phyloP scores from a whole-genome alignment of 2,797 vertebrate species.

The Dendrocincla fuliginosa region DNA sequence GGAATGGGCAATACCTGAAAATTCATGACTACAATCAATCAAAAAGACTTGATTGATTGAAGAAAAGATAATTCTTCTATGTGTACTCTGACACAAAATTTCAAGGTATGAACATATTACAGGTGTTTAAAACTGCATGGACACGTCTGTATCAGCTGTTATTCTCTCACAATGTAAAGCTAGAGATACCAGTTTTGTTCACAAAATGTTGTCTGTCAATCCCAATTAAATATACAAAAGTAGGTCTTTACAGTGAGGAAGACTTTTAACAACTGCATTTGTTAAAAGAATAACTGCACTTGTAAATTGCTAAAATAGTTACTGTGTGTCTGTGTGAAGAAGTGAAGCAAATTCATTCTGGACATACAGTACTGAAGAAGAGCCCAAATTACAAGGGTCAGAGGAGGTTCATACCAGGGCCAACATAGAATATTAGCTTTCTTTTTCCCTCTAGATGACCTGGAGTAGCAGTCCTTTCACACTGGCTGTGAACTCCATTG shows the following conservation, averaged over 20 bases:
- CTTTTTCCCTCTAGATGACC: not conserved
- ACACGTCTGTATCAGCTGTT: not conserved
- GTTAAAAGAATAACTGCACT: not conserved
- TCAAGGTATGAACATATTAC: not conserved
- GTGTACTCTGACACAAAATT: not conserved
- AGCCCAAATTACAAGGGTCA: not conserved
- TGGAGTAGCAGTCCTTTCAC: not conserved
- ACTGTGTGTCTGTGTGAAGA: not conserved
- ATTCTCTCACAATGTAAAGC: not conserved
- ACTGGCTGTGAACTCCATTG: not conserved
- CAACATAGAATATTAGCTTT: not conserved
- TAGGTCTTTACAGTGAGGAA: not conserved
- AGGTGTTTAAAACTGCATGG: not conserved
- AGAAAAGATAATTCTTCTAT: not conserved
- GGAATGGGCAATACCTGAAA: not conserved
- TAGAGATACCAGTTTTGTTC: not conserved
- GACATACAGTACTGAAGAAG: not conserved
- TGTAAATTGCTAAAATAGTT: not conserved
- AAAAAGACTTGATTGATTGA: not conserved
- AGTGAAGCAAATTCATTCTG: not conserved
- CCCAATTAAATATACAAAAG: not conserved
- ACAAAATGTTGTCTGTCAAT: not conserved
- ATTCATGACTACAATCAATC: not conserved
- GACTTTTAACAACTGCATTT: not conserved
- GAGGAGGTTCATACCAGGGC: not conserved